These are phyloP conservation scores for Setipinna tenuifilis DNA, from an alignment of 2,797 vertebrate species.

Conservation along the genomic window DNA sequence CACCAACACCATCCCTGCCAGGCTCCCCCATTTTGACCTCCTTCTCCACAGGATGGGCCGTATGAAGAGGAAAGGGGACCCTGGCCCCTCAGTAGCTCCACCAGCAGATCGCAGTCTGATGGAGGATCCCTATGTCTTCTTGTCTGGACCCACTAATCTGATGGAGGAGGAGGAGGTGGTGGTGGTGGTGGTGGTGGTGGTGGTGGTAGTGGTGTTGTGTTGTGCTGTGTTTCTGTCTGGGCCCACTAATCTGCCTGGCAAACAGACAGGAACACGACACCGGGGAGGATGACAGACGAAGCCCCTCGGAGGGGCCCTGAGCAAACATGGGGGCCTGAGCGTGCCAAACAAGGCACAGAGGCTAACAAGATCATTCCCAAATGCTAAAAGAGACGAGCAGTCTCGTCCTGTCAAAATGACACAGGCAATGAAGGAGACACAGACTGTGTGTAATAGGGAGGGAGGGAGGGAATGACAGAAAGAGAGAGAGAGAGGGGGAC, in stretches of 20 bases:
- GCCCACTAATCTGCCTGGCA: neutral
- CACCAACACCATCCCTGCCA: too few relatives aligned
- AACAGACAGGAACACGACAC: neutral
- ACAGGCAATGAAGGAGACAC: neutral
- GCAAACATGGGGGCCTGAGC: neutral
- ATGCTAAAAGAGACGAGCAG: neutral
- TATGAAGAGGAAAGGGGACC: too few relatives aligned
- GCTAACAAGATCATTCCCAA: neutral
- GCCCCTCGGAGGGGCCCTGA: neutral
- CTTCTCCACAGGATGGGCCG: too few relatives aligned
- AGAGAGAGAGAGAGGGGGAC: neutral
- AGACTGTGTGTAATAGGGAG: neutral
- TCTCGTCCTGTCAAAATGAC: neutral
- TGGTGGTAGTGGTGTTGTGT: too few relatives aligned
- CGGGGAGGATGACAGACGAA: neutral
- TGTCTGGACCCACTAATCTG: neutral
- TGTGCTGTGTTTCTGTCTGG: neutral
- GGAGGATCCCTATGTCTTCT: neutral
- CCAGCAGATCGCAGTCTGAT: neutral
- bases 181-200: too few relatives aligned
- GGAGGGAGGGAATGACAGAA: neutral
- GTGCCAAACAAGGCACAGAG: neutral
- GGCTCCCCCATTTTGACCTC: too few relatives aligned
- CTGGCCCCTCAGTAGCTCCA: too few relatives aligned
- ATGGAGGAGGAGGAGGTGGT: too few relatives aligned